Conservation (phyloP, 2,797 vertebrate species). For the Sparus aurata region DNA sequence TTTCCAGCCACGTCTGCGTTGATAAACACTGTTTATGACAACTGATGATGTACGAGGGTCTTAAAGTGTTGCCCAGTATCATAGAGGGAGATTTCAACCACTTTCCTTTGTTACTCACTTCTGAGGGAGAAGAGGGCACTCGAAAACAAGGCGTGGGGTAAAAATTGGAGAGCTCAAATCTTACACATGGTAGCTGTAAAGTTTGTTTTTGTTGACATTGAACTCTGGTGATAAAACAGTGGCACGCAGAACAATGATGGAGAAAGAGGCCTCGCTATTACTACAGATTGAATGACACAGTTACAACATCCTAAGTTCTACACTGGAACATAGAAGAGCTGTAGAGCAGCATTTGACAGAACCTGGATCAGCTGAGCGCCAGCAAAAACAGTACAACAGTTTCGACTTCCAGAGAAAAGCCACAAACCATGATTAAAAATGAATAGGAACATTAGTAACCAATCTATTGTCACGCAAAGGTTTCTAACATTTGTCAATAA, state of each 20-base stretch:
- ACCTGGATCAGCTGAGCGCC: not conserved
- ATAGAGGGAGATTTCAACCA: no score
- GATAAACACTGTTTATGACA: no score
- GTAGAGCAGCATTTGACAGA: not conserved
- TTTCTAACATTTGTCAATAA: not conserved
- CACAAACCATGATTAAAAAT: not conserved
- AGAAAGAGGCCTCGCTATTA: not conserved
- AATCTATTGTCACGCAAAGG: not conserved
- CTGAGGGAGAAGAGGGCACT: no score
- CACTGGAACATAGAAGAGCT: not conserved
- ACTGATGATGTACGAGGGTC: no score
- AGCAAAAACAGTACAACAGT: not conserved
- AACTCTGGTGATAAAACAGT: not conserved
- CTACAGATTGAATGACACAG: no score
- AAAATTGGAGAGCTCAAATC: not conserved
- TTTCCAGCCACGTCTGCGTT: no score
- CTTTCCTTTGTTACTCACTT: no score
- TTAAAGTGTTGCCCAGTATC: no score
- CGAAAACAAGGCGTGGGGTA: no score
- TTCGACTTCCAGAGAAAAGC: not conserved
- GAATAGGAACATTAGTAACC: not conserved
- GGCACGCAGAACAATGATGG: not conserved
- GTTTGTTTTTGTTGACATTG: not conserved
- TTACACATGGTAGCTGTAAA: not conserved
- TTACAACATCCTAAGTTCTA: not conserved